These are phyloP conservation scores for Hirundichthys speculiger DNA, from an alignment of 2,113 vertebrate genomes.

Conservation along the genomic window DNA sequence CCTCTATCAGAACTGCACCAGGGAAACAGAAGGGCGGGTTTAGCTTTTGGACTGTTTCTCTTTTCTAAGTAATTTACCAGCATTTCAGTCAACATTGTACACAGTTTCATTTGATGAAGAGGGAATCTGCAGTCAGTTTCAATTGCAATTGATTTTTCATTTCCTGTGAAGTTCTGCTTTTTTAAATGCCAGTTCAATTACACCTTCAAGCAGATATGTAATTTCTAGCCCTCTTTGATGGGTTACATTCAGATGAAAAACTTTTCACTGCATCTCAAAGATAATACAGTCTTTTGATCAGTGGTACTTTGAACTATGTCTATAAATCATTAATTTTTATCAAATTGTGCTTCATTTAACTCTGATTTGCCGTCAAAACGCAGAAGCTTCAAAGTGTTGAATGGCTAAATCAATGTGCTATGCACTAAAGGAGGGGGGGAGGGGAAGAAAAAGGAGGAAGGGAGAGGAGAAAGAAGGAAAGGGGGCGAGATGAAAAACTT, in stretches of 20 bases:
- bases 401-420: slow-evolving; percentile 1
- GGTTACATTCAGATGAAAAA: not conserved
- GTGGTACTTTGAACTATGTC: not conserved
- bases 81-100: too few relatives aligned
- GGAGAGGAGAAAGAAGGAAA: not conserved
- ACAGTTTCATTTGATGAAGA: too few relatives aligned
- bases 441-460: not conserved
- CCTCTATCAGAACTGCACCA: too few relatives aligned
- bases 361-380: not conserved
- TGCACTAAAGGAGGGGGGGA: slow-evolving; percentile 10
- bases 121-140: too few relatives aligned
- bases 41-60: too few relatives aligned
- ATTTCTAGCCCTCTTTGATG: too few relatives aligned
- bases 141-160: too few relatives aligned
- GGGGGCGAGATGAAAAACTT: not conserved
- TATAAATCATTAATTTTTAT: slow-evolving; percentile 27
- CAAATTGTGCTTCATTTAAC: slow-evolving; percentile 31
- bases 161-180: not conserved
- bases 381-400: slow-evolving; percentile 18
- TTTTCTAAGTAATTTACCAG: too few relatives aligned
- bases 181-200: not conserved
- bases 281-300: not conserved
- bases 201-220: too few relatives aligned
- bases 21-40: too few relatives aligned
- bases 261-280: not conserved